Base-by-base conservation (phyloP, 2,888 invertebrate species). In the Platycheirus albimanus region DNA sequence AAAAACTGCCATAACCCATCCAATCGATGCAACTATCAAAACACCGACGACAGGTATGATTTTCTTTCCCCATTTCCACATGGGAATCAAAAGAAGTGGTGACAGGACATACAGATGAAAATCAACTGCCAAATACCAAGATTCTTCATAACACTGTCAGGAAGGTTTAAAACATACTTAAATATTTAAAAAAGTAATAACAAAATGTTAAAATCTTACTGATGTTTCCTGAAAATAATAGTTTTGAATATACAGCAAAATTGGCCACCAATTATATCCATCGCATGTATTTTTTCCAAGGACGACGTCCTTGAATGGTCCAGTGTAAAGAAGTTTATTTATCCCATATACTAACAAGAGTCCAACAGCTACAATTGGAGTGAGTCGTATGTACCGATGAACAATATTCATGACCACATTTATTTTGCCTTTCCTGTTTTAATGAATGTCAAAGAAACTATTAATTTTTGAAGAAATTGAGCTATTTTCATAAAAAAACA, bases 321-420 rank as follows among this genome's bases (percentile, higher is more conserved):
- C 93, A 17, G 89, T 88, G 1, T 90, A 90, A 8, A 92, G 11
- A 56, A 91, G 89, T 0, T 89, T 88, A n/a, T 91, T 83, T 8
- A 93, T 85, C 0, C 91, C 90, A 19, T 91, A 89, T 17, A 89
- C 88, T 38, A 92, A 87, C 2, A 91, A 87, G 41, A 93, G 87
- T 7, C 92, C 87, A 2, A 91, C 86, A 2, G 89, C 90, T 51
- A 92, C 88, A 0, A 92, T 87, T 0, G 93, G 93, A 0, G 93
- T 92, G 17, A 93, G 87, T 74, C 93, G 90, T n/a, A 86, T 51
- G 86, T 87, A 87, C 3, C 89, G 88, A 83, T 88, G 88, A 0
- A 88, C 28, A 11, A 13, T 19, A n/a, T 28, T 61, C 33, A 86
- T 45, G 0, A 86, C 85, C 1, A 89, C 75, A 61, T 88, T 87